Conservation (phyloP, 64 coral and sea anemone genomes). For the Trachythela sp. region DNA sequence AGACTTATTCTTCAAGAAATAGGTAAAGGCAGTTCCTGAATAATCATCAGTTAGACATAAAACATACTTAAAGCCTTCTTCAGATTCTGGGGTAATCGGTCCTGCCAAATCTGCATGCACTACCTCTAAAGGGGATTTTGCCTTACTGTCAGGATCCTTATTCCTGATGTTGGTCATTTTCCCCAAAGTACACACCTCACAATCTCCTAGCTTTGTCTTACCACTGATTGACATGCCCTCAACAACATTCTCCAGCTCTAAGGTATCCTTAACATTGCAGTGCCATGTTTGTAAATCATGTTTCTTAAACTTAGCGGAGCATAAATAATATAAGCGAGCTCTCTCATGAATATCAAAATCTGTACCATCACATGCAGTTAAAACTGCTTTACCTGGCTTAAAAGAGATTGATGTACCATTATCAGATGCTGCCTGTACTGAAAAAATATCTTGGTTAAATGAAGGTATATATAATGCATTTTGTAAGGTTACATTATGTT, state of each 20-base stretch:
- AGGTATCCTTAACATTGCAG: not conserved
- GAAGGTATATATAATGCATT: slow-evolving; percentile 25
- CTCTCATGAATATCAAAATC: not conserved
- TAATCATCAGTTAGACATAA: slow-evolving; percentile 23
- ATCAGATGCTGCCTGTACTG: slow-evolving; percentile 31
- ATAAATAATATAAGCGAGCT: not conserved
- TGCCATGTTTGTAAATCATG: not conserved
- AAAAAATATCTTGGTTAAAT: slow-evolving; percentile 42
- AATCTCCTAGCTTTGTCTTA: no score
- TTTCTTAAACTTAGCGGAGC: not conserved
- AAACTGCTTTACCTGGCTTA: not conserved
- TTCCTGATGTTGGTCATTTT: not conserved
- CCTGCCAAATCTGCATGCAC: slow-evolving; percentile 8
- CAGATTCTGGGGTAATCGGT: not conserved
- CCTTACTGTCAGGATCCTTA: not conserved
- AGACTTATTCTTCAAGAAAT: slow-evolving; percentile 31
- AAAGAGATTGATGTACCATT: slow-evolving; percentile 27
- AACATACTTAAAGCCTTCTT: not conserved
- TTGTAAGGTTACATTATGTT: not conserved
- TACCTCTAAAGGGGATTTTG: not conserved
- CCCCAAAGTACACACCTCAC: no score
- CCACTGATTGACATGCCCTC: not conserved
- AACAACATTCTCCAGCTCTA: not conserved
- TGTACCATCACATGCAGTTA: not conserved
- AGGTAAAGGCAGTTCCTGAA: not conserved